Conservation (phyloP, 1,140 invertebrate species). For the Drosophila nigromelanica region DNA sequence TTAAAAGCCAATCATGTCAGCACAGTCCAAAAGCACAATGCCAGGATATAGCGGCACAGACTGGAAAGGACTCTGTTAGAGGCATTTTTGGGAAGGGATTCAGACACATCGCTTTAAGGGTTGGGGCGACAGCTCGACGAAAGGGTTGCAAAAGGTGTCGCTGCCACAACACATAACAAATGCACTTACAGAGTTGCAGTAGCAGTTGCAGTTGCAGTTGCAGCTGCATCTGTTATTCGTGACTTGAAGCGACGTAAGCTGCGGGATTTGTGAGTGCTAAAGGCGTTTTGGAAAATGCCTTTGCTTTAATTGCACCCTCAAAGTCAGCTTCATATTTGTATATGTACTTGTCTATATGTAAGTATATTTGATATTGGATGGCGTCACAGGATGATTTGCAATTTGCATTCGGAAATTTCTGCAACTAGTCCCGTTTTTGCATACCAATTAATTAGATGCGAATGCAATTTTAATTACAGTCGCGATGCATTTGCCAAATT, state of each 20-base stretch:
- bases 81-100: background rate
- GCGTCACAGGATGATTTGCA: slow-evolving; percentile 50
- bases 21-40: slow-evolving; percentile 72
- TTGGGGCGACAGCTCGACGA: slow-evolving; percentile 24
- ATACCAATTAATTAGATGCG: slow-evolving; percentile 84
- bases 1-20: slow-evolving; percentile 84
- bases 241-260: slow-evolving; percentile 59
- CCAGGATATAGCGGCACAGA: slow-evolving; percentile 33
- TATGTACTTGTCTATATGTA: background rate
- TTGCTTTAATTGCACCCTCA: slow-evolving; percentile 63
- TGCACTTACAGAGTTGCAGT: slow-evolving; percentile 23
- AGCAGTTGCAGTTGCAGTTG: slow-evolving; percentile 27
- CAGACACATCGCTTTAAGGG: slow-evolving; percentile 1
- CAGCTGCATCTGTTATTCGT: slow-evolving; percentile 43
- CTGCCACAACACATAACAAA: slow-evolving; percentile 57
- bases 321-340: slow-evolving; percentile 24
- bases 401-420: slow-evolving; percentile 68
- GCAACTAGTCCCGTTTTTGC: slow-evolving; percentile 66
- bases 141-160: slow-evolving; percentile 76
- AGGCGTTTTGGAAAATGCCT: slow-evolving; percentile 69
- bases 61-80: slow-evolving; percentile 23
- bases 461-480: slow-evolving; percentile 84
- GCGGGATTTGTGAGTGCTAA: slow-evolving; percentile 43
- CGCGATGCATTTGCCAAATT: slow-evolving; percentile 31
- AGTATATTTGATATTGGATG: slow-evolving; percentile 52